Percentiles rank a stretch among this genome's conserved stretches.
Evolutionary conservation across 2,888 invertebrate genomes (phyloP).

Genomic region (Spisula solida): DNA sequence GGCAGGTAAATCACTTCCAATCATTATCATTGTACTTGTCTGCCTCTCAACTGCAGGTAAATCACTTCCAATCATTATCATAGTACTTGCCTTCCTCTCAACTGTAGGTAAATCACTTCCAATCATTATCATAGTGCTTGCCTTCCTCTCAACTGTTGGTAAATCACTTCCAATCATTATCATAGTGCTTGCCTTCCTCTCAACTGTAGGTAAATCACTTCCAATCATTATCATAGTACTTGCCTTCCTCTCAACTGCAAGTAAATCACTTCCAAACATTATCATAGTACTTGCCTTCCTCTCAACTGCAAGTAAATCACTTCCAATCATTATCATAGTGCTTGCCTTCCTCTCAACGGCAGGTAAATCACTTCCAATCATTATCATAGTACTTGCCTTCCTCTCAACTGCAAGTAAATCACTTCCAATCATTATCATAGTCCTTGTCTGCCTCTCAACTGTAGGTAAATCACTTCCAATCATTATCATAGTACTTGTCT

Average conservation of each 20-base stretch:
- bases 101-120: slow-evolving; percentile 89
- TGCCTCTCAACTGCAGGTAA: slow-evolving; percentile 91
- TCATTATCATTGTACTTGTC: slow-evolving; percentile 94
- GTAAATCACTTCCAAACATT: slow-evolving; percentile 89
- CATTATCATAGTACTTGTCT: slow-evolving; percentile 94
- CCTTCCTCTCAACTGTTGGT: slow-evolving; percentile 91
- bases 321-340: slow-evolving; percentile 90
- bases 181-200: slow-evolving; percentile 93
- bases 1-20: slow-evolving; percentile 89
- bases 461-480: slow-evolving; percentile 89
- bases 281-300: slow-evolving; percentile 94
- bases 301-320: slow-evolving; percentile 89
- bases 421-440: slow-evolving; percentile 88
- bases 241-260: slow-evolving; percentile 91
- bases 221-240: slow-evolving; percentile 92
- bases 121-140: slow-evolving; percentile 94
- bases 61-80: slow-evolving; percentile 87
- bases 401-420: slow-evolving; percentile 90
- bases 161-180: slow-evolving; percentile 88
- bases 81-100: slow-evolving; percentile 93
- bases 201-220: slow-evolving; percentile 89
- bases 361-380: slow-evolving; percentile 90
- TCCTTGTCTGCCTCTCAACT: slow-evolving; percentile 92
- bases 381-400: slow-evolving; percentile 94
- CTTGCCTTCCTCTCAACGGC: slow-evolving; percentile 91